These are phyloP conservation scores for Heterohyrax brucei DNA, from an alignment of 2,797 vertebrate species.

Conservation along the genomic window DNA sequence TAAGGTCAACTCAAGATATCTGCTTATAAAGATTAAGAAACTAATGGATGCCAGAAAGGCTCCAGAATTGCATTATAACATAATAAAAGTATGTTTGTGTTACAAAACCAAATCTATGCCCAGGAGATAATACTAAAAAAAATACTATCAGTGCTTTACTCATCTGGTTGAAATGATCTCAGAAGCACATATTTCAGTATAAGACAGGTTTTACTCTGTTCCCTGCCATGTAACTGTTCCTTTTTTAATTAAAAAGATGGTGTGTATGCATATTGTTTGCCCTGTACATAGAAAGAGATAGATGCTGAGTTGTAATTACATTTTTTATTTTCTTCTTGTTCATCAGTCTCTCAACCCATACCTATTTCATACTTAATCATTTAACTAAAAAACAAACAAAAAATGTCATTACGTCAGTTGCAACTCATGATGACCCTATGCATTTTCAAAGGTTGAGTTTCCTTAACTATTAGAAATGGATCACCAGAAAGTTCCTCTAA, in stretches of 20 bases:
- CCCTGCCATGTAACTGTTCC: not conserved
- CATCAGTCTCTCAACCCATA: not conserved
- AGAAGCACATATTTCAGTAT: not conserved
- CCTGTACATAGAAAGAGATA: slow-evolving; percentile 5
- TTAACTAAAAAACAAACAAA: not conserved
- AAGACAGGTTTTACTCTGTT: slow-evolving; percentile 38
- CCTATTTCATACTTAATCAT: not conserved
- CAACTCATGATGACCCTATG: not conserved
- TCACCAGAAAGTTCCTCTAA: not conserved
- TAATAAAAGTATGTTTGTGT: slow-evolving; percentile 9
- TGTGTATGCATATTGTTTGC: slow-evolving; percentile 1
- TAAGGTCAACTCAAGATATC: not conserved
- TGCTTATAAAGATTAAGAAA: slow-evolving; percentile 43
- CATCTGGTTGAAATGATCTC: slow-evolving; percentile 10
- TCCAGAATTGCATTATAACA: not conserved
- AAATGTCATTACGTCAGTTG: not conserved
- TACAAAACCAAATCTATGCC: slow-evolving; percentile 35
- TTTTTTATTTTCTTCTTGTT: slow-evolving; percentile 37
- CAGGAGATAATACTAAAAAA: not conserved
- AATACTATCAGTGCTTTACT: slow-evolving; percentile 14
- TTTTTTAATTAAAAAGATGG: slow-evolving; percentile 30
- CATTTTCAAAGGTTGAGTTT: not conserved
- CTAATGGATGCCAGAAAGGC: not conserved
- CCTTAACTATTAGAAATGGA: not conserved
- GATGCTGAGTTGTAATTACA: slow-evolving; percentile 10